These are phyloP conservation scores for Pangasius sanitwongsei DNA, from an alignment of 2,797 vertebrate species.

Conservation along the genomic window DNA sequence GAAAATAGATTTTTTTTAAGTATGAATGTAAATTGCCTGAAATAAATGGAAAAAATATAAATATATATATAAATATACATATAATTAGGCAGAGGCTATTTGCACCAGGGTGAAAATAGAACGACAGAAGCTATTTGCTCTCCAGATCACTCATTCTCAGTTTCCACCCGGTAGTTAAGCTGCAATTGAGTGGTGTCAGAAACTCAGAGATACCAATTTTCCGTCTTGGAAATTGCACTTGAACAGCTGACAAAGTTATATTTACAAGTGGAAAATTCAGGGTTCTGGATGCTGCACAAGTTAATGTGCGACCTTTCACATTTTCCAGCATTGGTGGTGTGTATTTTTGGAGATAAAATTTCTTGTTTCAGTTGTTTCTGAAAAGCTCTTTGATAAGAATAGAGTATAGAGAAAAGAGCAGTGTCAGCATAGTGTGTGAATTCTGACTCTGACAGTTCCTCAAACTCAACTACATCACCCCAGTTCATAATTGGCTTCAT, in stretches of 20 bases:
- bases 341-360: background rate
- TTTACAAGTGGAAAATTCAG: background rate
- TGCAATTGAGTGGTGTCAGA: background rate
- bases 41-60: background rate
- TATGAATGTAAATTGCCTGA: background rate
- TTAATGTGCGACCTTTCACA: background rate
- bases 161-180: constrained; percentile 7
- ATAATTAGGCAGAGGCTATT: background rate
- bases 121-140: background rate
- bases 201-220: constrained; percentile 3
- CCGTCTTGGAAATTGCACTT: background rate
- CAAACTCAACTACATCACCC: background rate
- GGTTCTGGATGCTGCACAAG: background rate
- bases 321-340: constrained; percentile 6
- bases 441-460: background rate
- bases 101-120: background rate
- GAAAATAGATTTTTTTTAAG: background rate
- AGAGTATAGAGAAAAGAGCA: background rate
- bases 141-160: background rate
- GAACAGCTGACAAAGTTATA: constrained; percentile 4
- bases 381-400: constrained; percentile 1
- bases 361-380: background rate
- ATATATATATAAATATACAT: background rate
- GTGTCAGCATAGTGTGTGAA: constrained; percentile 3
- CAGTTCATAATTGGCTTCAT: background rate